These are phyloP conservation scores for Drosophila fulvimacula DNA, from an alignment of 2,888 invertebrate species.

Conservation along the genomic window DNA sequence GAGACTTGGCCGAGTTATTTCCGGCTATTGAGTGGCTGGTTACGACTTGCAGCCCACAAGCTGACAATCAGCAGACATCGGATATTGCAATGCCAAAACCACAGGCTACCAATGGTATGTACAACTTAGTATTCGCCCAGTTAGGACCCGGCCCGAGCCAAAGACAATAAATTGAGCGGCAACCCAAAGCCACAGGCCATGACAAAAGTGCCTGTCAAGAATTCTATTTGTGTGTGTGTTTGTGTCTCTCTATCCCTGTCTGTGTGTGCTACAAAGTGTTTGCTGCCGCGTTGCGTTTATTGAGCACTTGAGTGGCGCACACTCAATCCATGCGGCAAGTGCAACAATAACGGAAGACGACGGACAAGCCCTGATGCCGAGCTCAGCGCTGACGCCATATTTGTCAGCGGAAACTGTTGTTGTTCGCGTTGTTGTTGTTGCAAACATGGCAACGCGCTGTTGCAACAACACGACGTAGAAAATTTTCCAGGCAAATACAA, in stretches of 20 bases:
- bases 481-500: conserved; percentile 62
- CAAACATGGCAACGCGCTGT: conserved; percentile 31
- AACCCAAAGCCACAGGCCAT: conserved; percentile 43
- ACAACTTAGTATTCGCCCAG: conserved; percentile 26
- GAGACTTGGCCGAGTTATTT: conserved; percentile 22
- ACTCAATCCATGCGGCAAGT: conserved; percentile 62
- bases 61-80: neutral
- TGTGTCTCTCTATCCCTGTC: neutral
- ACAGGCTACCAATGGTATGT: conserved; percentile 15
- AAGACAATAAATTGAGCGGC: conserved; percentile 61
- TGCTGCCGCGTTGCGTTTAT: conserved; percentile 67
- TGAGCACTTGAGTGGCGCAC: conserved; percentile 70
- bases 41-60: conserved; percentile 16
- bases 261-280: conserved; percentile 30
- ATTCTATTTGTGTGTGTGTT: conserved; percentile 31
- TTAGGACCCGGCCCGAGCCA: conserved; percentile 26
- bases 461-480: conserved; percentile 47
- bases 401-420: conserved; percentile 63
- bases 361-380: conserved; percentile 25
- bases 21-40: conserved; percentile 22
- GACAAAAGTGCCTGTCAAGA: conserved; percentile 59
- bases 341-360: conserved; percentile 46
- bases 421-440: conserved; percentile 30
- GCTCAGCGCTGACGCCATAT: conserved; percentile 51
- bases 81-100: conserved; percentile 16